phyloP scores from a whole-genome alignment of 23 tunicate genomes.

The Botrylloides violaceus region DNA sequence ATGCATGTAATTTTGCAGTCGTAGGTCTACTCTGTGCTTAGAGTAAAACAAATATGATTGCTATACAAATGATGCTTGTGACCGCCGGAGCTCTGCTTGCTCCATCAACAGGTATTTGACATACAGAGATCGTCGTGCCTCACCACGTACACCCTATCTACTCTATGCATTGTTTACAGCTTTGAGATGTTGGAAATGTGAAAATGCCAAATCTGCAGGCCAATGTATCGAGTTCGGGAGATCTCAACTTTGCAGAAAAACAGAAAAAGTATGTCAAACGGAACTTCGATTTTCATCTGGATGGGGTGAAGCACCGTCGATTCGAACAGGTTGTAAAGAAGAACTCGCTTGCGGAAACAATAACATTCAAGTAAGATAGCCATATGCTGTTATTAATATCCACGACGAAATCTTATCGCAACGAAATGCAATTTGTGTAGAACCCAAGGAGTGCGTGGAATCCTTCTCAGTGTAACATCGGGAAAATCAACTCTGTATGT shows the following conservation, averaged over 20 bases:
- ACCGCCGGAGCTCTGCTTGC: not conserved
- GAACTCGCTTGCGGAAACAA: not conserved
- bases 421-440: too few species aligned
- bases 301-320: not conserved
- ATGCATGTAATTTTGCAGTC: too few species aligned
- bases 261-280: not conserved
- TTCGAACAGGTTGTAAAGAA: not conserved
- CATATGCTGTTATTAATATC: too few species aligned
- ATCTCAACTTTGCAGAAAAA: not conserved
- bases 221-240: not conserved
- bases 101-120: not conserved
- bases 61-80: too few species aligned
- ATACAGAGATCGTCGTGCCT: not conserved
- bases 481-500: slow-evolving; percentile 25
- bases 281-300: not conserved
- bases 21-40: too few species aligned
- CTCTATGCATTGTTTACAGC: not conserved
- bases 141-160: not conserved
- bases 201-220: not conserved
- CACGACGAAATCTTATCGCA: too few species aligned
- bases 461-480: slow-evolving; percentile 34
- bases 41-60: too few species aligned
- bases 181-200: not conserved
- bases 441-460: slow-evolving; percentile 45
- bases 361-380: not conserved